Base-by-base conservation (phyloP, 2,113 vertebrate genomes). In the Calyptomena viridis region DNA sequence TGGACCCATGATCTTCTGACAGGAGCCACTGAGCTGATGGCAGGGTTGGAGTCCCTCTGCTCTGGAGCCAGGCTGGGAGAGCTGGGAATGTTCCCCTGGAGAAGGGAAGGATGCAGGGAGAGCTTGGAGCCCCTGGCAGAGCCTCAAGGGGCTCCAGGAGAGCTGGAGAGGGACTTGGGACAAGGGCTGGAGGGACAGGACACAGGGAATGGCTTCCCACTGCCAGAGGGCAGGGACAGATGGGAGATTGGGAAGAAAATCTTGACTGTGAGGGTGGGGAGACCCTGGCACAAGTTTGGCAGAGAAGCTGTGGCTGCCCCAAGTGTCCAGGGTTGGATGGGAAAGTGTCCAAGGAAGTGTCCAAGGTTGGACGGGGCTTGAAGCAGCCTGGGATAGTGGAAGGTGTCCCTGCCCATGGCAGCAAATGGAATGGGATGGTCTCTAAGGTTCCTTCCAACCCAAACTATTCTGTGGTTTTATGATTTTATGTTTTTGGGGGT, bases 401-500 rank as follows among this genome's bases (percentile, higher is more conserved):
- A 55, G 30, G 30, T 42, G 50, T 72, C 50, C 50, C 50, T 72
- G 50, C 15, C 16, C 1, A 2, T 40, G 28, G 50, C 69, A 53
- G 50, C 28, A 22, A 11, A 3, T 17, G 28, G 35, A 11, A 8
- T 20, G 8, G 6, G 27, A 12, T 8, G 35, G 14, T 39, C 20
- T 58, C 52, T 10, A 39, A 66, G 16, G 28, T 78, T 5, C 8
- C 28, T 78, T 58, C 58, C 37, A 59, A 25, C 58, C 23, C 20
- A 59, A 59, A 59, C 6, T 14, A 18, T 18, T 39, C 35, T 89
- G 11, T 27, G 35, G 28, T 40, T n/a, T 44, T 33, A 24, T 77
- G 19, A 14, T 78, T 12, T 18, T 1, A 0, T 20, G 6, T 14
- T 23, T 2, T 13, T 25, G 11, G 21, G 46, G 5, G 14, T 35